Conservation (phyloP, 2,888 invertebrate species). For the Drosophila histrio region DNA sequence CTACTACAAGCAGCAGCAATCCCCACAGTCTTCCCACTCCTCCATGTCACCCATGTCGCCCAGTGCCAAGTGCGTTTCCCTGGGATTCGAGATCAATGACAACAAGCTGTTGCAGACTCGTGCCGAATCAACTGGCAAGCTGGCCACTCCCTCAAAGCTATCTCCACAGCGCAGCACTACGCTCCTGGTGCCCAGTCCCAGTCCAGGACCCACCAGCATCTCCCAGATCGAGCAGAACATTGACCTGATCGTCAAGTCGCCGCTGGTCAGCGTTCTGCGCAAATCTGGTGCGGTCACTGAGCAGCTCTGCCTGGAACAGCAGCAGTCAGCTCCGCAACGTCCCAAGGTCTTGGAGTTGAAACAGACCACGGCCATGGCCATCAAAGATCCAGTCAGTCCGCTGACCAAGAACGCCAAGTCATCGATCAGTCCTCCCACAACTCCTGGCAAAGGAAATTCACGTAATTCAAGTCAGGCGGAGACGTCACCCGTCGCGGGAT, state of each 20-base stretch:
- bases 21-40: conserved; percentile 20
- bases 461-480: conserved; percentile 73
- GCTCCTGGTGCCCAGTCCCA: conserved; percentile 48
- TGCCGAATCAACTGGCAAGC: conserved; percentile 58
- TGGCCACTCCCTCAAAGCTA: conserved; percentile 37
- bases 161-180: conserved; percentile 57
- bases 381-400: conserved; percentile 46
- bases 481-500: neutral
- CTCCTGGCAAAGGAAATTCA: conserved; percentile 58
- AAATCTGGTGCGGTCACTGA: conserved; percentile 68
- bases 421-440: conserved; percentile 51
- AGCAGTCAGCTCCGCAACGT: conserved; percentile 38
- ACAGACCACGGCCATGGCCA: conserved; percentile 43
- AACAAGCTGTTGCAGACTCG: conserved; percentile 78
- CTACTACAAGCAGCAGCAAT: conserved; percentile 52
- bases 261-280: conserved; percentile 81
- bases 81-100: conserved; percentile 83
- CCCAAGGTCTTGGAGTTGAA: conserved; percentile 67
- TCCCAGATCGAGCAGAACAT: conserved; percentile 83
- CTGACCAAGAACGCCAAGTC: conserved; percentile 53
- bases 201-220: neutral
- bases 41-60: conserved; percentile 44
- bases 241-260: conserved; percentile 82
- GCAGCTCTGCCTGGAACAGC: conserved; percentile 23
- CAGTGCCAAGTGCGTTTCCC: conserved; percentile 68